Evolutionary conservation across 2,113 vertebrate species (phyloP).

Genomic region (Callopanchax toddi): DNA sequence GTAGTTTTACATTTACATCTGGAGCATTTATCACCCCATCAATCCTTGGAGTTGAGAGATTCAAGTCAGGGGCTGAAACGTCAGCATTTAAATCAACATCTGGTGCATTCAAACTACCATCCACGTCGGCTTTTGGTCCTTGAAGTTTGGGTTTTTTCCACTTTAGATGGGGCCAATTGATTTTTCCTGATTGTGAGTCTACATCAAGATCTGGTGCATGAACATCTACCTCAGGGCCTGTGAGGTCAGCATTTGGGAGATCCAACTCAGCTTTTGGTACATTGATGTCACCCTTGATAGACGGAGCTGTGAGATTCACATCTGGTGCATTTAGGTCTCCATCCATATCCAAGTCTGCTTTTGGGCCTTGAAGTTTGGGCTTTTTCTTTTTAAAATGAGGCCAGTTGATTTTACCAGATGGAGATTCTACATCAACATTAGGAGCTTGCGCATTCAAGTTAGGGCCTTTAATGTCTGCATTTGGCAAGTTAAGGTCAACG

Average conservation of each 20-base stretch:
- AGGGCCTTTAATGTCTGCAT: constrained; percentile 35
- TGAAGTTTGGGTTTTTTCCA: constrained; percentile 59
- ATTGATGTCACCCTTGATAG: constrained; percentile 54
- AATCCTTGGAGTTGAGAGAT: too few relatives aligned
- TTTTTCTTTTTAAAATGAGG: constrained; percentile 64
- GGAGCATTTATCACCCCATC: too few relatives aligned
- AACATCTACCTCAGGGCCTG: constrained; percentile 39
- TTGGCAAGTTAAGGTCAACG: constrained; percentile 47
- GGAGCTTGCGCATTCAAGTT: constrained; percentile 39
- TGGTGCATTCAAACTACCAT: constrained; percentile 48
- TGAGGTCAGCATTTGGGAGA: constrained; percentile 54
- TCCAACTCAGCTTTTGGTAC: constrained; percentile 57
- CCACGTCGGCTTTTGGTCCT: constrained; percentile 45
- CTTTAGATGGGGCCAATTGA: constrained; percentile 63
- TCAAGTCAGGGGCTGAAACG: too few relatives aligned
- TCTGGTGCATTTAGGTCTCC: constrained; percentile 42
- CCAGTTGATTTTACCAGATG: constrained; percentile 62
- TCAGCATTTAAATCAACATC: constrained; percentile 12
- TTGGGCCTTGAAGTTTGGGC: constrained; percentile 48
- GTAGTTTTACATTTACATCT: too few relatives aligned
- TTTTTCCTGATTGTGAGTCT: constrained; percentile 49
- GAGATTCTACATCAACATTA: constrained; percentile 25
- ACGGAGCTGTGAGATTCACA: constrained; percentile 50
- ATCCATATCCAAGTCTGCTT: constrained; percentile 45
- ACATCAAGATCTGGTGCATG: constrained; percentile 52